Conservation (phyloP, 2,797 vertebrate genomes). For the Intellagama lesueurii region DNA sequence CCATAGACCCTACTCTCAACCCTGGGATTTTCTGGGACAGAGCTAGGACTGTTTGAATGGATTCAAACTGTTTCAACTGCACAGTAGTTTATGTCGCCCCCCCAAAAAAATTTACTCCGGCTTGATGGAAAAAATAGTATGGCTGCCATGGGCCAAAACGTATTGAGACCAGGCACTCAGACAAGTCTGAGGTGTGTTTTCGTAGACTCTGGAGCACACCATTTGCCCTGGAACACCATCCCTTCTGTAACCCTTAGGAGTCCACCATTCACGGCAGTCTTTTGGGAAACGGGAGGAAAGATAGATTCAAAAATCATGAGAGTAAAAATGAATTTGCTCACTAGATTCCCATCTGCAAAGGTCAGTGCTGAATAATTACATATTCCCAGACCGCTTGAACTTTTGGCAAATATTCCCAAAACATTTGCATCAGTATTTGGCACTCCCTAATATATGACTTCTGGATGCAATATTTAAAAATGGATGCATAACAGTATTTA, state of each 20-base stretch:
- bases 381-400: background rate
- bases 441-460: background rate
- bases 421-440: background rate
- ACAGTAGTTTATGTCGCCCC: too few species aligned
- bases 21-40: too few species aligned
- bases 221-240: background rate
- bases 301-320: background rate
- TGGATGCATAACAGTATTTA: background rate
- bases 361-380: background rate
- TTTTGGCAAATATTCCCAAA: background rate
- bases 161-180: background rate
- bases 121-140: too few species aligned
- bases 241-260: background rate
- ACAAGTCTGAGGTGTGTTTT: background rate
- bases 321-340: background rate
- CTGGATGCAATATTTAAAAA: background rate
- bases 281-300: background rate
- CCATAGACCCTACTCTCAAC: too few species aligned
- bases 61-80: background rate
- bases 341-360: background rate
- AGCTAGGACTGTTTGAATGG: too few species aligned
- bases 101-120: too few species aligned
- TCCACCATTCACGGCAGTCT: background rate
- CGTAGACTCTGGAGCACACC: background rate
- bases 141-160: too few species aligned